Percentiles rank a stretch among this genome's conserved stretches.
phyloP scores from a whole-genome alignment of 2,888 invertebrate genomes.

The Lochmaea capreae region DNA sequence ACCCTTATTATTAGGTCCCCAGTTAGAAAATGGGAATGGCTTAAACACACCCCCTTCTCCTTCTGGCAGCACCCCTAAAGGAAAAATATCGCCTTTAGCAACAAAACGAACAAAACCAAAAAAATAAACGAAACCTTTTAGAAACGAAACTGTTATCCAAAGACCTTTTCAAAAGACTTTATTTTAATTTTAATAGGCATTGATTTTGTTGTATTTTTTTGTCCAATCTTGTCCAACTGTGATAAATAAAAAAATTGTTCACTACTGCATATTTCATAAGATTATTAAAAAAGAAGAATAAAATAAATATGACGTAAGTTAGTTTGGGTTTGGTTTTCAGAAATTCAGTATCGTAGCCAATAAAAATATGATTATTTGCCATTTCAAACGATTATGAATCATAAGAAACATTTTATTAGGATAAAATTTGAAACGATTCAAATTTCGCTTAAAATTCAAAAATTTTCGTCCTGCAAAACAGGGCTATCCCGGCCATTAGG shows the following conservation, averaged over 20 bases:
- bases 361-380: neutral
- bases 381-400: too few species aligned
- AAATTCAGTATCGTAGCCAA: conserved; percentile 12
- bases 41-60: conserved; percentile 55
- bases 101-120: conserved; percentile 50
- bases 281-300: neutral
- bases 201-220: conserved; percentile 46
- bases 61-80: conserved; percentile 61
- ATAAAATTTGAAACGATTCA: too few species aligned
- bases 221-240: conserved; percentile 58
- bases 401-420: too few species aligned
- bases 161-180: conserved; percentile 20
- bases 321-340: conserved; percentile 23
- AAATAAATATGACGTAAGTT: conserved; percentile 30
- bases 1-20: conserved; percentile 75
- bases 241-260: conserved; percentile 57
- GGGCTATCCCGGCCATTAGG: too few species aligned
- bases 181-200: conserved; percentile 4
- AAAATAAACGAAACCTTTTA: conserved; percentile 34
- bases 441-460: too few species aligned
- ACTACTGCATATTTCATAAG: conserved; percentile 3
- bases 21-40: conserved; percentile 64
- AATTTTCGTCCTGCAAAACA: too few species aligned
- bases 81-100: conserved; percentile 50
- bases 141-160: conserved; percentile 1